Conservation (phyloP, 2,113 vertebrate genomes). For the Apodemus sylvaticus region DNA sequence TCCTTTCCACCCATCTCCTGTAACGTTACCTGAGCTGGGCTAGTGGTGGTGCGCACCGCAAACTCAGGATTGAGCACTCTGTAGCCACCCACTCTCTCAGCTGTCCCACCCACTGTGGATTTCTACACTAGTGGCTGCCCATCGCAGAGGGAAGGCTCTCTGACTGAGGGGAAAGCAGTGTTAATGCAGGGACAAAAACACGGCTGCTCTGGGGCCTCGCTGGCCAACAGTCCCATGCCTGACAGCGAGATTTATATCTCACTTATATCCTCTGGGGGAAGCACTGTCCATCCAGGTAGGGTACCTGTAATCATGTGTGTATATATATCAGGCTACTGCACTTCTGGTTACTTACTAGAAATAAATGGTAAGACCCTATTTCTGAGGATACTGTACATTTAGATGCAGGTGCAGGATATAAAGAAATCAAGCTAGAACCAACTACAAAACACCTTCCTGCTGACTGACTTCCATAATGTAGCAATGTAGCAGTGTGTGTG, state of each 20-base stretch:
- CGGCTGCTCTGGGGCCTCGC: not conserved
- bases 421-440: too few relatives aligned
- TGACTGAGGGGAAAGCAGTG: too few relatives aligned
- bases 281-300: not conserved
- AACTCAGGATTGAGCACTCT: too few relatives aligned
- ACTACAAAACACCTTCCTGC: too few relatives aligned
- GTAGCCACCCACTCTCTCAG: not conserved
- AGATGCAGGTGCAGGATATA: too few relatives aligned
- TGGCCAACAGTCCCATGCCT: not conserved
- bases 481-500: too few relatives aligned
- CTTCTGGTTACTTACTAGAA: too few relatives aligned
- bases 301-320: not conserved
- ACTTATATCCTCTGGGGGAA: not conserved
- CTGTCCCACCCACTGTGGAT: not conserved
- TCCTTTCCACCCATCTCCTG: not conserved
- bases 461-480: too few relatives aligned
- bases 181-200: not conserved
- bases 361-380: too few relatives aligned
- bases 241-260: not conserved
- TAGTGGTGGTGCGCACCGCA: not conserved
- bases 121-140: too few relatives aligned
- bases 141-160: not conserved
- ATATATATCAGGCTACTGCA: too few relatives aligned
- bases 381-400: too few relatives aligned
- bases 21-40: not conserved